A percentile compares a stretch with the other conserved stretches of the same genome.
These are phyloP conservation scores for Lucifuga dentata DNA, from an alignment of 2,113 vertebrate species.

Conservation along the genomic window DNA sequence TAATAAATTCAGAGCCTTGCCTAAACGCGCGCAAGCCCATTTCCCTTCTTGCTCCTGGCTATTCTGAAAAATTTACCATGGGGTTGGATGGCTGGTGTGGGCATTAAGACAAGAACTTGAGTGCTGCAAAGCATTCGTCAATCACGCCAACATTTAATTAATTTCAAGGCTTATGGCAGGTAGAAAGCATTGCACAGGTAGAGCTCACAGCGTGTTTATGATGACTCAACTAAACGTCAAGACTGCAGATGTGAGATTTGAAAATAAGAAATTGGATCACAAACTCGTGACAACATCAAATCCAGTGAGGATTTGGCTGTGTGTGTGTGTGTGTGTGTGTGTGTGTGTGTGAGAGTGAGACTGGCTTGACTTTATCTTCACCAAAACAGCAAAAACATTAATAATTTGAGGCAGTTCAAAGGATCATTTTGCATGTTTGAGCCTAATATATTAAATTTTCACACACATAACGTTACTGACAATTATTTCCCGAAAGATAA, in stretches of 20 bases:
- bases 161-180: slow-evolving; percentile 9
- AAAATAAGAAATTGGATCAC: neutral
- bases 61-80: slow-evolving; percentile 43
- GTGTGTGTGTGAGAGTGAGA: no score
- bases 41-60: slow-evolving; percentile 18
- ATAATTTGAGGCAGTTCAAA: no score
- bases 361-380: no score
- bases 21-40: slow-evolving; percentile 30
- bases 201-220: slow-evolving; percentile 28
- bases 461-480: no score
- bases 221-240: slow-evolving; percentile 2
- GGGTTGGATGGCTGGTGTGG: slow-evolving; percentile 33
- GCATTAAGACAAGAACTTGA: slow-evolving; percentile 20
- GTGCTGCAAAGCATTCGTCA: slow-evolving; percentile 51
- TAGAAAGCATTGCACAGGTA: slow-evolving; percentile 14
- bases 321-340: no score
- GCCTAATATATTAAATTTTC: no score
- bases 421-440: no score
- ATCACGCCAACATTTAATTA: slow-evolving; percentile 21
- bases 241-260: slow-evolving; percentile 13
- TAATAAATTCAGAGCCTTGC: slow-evolving; percentile 18
- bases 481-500: no score
- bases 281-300: no score
- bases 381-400: no score
- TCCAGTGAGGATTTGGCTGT: no score